Conservation (phyloP, 2,797 vertebrate species). For the Darevskia nairensis region DNA sequence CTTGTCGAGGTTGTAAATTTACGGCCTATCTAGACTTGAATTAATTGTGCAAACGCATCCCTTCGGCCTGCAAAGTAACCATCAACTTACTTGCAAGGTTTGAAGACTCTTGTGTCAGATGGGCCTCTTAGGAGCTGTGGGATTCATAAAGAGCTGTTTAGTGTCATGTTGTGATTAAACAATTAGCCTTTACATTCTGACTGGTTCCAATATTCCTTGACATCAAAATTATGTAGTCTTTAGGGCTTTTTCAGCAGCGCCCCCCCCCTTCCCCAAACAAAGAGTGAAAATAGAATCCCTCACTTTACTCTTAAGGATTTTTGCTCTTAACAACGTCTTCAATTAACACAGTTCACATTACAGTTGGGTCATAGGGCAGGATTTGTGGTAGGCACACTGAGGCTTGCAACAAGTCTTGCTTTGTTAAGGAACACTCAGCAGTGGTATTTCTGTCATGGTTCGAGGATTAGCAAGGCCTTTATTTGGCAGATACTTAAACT, state of each 20-base stretch:
- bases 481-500: slow-evolving; percentile 67
- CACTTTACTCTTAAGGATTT: slow-evolving; percentile 22
- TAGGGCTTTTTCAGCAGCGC: neutral
- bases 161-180: slow-evolving; percentile 2
- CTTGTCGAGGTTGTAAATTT: neutral
- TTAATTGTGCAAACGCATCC: neutral
- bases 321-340: slow-evolving; percentile 46
- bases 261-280: neutral
- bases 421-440: slow-evolving; percentile 87
- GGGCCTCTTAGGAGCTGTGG: neutral
- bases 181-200: slow-evolving; percentile 10
- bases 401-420: slow-evolving; percentile 86
- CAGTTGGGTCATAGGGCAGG: slow-evolving; percentile 50
- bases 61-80: neutral
- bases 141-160: neutral
- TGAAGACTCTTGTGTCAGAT: neutral
- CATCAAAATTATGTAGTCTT: slow-evolving; percentile 14
- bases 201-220: neutral
- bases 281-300: slow-evolving; percentile 26
- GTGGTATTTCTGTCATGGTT: slow-evolving; percentile 87
- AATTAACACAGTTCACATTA: slow-evolving; percentile 53
- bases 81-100: neutral
- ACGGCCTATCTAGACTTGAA: neutral
- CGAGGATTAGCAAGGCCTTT: slow-evolving; percentile 84
- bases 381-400: slow-evolving; percentile 54